Conservation (phyloP, 2,113 vertebrate species). For the Thymallus thymallus region DNA sequence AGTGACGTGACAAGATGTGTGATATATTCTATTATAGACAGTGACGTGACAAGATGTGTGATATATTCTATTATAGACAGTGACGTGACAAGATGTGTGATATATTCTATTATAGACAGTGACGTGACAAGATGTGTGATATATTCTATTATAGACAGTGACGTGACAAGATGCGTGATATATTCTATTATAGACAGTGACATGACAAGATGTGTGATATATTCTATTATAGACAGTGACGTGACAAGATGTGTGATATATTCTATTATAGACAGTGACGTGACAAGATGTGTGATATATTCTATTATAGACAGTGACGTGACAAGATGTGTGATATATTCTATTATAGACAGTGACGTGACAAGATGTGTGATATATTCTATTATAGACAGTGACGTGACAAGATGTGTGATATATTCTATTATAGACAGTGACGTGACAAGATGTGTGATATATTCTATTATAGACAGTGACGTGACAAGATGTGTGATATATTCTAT, state of each 20-base stretch:
- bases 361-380: constrained; percentile 4
- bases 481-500: constrained; percentile 4
- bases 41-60: neutral
- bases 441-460: constrained; percentile 2
- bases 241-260: constrained; percentile 1
- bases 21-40: neutral
- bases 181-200: neutral
- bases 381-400: too few relatives aligned
- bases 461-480: too few relatives aligned
- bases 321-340: constrained; percentile 2
- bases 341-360: too few relatives aligned
- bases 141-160: neutral
- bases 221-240: too few relatives aligned
- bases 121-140: neutral
- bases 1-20: neutral
- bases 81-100: neutral
- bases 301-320: too few relatives aligned
- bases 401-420: constrained; percentile 3
- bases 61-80: neutral
- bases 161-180: neutral
- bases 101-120: neutral
- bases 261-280: too few relatives aligned
- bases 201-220: neutral
- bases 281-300: constrained; percentile 1
- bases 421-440: too few relatives aligned